phyloP scores from a whole-genome alignment of 2,888 invertebrate species.

The Harpagoxenus sublaevis region DNA sequence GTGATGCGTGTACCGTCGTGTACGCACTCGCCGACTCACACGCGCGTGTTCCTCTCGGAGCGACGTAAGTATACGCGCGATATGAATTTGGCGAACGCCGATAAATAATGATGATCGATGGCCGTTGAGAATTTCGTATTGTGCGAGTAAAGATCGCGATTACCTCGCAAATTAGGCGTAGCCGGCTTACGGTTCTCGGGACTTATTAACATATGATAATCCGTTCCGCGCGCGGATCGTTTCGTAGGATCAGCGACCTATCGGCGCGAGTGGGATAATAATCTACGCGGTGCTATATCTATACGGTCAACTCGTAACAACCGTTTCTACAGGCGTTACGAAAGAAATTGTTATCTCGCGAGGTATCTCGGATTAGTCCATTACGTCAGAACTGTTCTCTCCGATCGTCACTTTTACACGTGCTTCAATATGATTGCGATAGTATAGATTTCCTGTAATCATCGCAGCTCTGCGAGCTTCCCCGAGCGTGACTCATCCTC shows the following conservation, averaged over 20 bases:
- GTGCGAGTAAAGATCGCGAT: constrained; percentile 64
- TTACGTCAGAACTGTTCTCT: constrained; percentile 14
- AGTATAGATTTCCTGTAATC: constrained; percentile 24
- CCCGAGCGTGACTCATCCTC: constrained; percentile 23
- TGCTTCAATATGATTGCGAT: constrained; percentile 2
- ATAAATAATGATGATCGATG: constrained; percentile 78
- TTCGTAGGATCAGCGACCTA: constrained; percentile 30
- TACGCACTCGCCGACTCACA: constrained; percentile 29
- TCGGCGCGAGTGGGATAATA: constrained; percentile 11
- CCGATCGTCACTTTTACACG: constrained; percentile 21
- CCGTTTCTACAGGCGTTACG: constrained; percentile 24
- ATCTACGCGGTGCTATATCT: constrained; percentile 33
- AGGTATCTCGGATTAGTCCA: constrained; percentile 13
- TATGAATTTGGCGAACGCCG: constrained; percentile 72
- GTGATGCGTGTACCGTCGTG: constrained; percentile 35
- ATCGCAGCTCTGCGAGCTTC: not conserved
- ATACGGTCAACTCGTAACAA: constrained; percentile 27
- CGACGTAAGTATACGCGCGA: constrained; percentile 37
- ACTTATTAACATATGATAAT: constrained; percentile 73
- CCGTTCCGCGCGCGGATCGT: constrained; percentile 34
- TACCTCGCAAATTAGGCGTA: constrained; percentile 58
- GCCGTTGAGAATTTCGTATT: constrained; percentile 69
- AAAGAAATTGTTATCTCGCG: constrained; percentile 25
- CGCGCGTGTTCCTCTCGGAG: not conserved
- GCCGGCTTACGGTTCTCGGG: constrained; percentile 33